Percentiles rank a stretch among this genome's conserved stretches.
These are phyloP conservation scores for Pseudorectes ferrugineus DNA, from an alignment of 2,113 vertebrate genomes.

Conservation along the genomic window DNA sequence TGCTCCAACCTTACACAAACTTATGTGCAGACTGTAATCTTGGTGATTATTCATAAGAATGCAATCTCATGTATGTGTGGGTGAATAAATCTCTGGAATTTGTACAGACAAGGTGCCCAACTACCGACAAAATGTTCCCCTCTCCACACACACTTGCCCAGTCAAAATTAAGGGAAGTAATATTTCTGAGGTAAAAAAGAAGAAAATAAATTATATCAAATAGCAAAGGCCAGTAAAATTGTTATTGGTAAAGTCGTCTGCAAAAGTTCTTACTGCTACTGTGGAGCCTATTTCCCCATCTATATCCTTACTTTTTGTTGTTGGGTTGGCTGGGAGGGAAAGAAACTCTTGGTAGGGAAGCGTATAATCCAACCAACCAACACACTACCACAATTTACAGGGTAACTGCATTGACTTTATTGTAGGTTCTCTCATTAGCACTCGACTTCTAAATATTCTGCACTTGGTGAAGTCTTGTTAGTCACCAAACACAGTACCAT, in stretches of 20 bases:
- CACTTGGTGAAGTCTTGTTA: background rate
- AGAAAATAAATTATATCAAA: background rate
- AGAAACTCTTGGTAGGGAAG: background rate
- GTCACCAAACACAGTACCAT: background rate
- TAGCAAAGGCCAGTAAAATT: background rate
- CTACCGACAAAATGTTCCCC: fast-evolving
- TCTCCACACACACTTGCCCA: background rate
- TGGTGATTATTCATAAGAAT: background rate
- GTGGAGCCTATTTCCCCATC: background rate
- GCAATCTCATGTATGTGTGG: background rate
- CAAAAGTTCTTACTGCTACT: background rate
- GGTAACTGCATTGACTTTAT: background rate
- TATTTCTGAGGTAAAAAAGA: background rate
- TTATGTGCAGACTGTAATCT: background rate
- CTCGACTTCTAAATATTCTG: background rate
- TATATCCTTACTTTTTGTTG: background rate
- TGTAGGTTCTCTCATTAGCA: background rate
- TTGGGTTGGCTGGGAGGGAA: background rate
- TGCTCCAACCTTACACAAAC: background rate
- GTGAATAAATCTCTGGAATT: background rate
- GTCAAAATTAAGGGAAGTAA: background rate
- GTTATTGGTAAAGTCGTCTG: background rate
- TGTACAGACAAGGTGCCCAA: background rate
- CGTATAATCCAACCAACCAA: background rate
- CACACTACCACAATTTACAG: background rate